Conservation (phyloP, 1,140 invertebrate species). For the Nasonia vitripennis region DNA sequence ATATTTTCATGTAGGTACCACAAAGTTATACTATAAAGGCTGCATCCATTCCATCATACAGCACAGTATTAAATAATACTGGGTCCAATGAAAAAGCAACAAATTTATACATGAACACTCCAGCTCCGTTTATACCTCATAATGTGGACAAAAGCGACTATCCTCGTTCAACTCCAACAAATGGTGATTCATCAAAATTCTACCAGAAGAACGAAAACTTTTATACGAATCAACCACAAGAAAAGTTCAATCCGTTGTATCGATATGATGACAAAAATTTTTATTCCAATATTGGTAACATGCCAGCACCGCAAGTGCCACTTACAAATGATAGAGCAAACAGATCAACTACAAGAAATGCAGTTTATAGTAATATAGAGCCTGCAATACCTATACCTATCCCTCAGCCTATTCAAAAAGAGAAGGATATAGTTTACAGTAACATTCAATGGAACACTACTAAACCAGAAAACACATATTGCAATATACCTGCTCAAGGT, state of each 20-base stretch:
- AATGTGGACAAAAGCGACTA: conserved; percentile 67
- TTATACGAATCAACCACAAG: conserved; percentile 64
- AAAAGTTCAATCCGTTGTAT: conserved; percentile 68
- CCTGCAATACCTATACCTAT: conserved; percentile 63
- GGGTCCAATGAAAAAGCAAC: conserved; percentile 65
- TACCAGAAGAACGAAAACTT: conserved; percentile 69
- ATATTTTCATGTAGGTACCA: conserved; percentile 70
- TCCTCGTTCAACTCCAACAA: conserved; percentile 52
- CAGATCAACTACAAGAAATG: conserved; percentile 61
- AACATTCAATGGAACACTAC: conserved; percentile 72
- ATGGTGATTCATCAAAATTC: conserved; percentile 62
- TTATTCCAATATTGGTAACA: conserved; percentile 71
- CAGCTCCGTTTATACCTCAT: conserved; percentile 65
- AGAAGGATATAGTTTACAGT: conserved; percentile 73
- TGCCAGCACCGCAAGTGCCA: conserved; percentile 64
- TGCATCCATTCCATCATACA: conserved; percentile 75
- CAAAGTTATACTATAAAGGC: conserved; percentile 76
- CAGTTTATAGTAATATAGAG: conserved; percentile 72
- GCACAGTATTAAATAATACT: conserved; percentile 73
- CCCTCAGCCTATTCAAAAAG: conserved; percentile 62
- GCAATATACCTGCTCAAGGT: conserved; percentile 67
- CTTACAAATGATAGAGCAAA: conserved; percentile 62
- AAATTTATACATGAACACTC: conserved; percentile 73
- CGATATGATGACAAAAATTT: conserved; percentile 69
- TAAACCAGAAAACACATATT: conserved; percentile 72